Evolutionary conservation across 2,888 invertebrate genomes (phyloP), one percentile per base, ranked within the genome.

Genomic region (Taenaris catops): DNA sequence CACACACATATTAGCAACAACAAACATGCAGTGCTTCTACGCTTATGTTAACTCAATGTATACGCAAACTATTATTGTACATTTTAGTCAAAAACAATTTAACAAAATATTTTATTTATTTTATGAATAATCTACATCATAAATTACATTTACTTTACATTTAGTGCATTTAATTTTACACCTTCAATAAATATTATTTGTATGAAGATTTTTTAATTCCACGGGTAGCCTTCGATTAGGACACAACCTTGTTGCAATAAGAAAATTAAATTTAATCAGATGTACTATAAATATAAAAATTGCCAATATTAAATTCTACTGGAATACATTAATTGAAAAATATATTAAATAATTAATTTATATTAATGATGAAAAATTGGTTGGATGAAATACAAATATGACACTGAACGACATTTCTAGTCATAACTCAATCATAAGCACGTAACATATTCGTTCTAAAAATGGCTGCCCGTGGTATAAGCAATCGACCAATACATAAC

Each of bases 1-100:
- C 75, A 75, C 76, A 71, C 70, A 73, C 65, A 65, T 48, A 55
- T 56, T 55, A 59, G 53, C 53, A 44, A 51, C 44, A 55, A 48
- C 48, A 45, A 46, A 37, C 57, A 57, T 57, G 57, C 57, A 57
- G 51, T 55, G 55, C 51, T 43, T 37, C 35, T 32, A 44, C 25
- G 21, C 19, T 12, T 25, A 24, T 4, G n/a, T 10, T 25, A 17
- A 14, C 17, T 9, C 20, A 7, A 24, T 33, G 10, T 8, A 34
- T 34, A 37, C 8, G 21, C 11, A 27, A 32, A 19, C 8, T 25
- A 21, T 21, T 28, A 28, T 21, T 27, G 10, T 14, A 31, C 11
- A 23, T 19, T 16, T 18, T 5, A 11, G 9, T 25, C 9, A 16
- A 16, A 34, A 40, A 41, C 8, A 35, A 33, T 12, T 41, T 55